Evolutionary conservation across 2,797 vertebrate species (phyloP).

Genomic region (Gobio occitaniae): DNA sequence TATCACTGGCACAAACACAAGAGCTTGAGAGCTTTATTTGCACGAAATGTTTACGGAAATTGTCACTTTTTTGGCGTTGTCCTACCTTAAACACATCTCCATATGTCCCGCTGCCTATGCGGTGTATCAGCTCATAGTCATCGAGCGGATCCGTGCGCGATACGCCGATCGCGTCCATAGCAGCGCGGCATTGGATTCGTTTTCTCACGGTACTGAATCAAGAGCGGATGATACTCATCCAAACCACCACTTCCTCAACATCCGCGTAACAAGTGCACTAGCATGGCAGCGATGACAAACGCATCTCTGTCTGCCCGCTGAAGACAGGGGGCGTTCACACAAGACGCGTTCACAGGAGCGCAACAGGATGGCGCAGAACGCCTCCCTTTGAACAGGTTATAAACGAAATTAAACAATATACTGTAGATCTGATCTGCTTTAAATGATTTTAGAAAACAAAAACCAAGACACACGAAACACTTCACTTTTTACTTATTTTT

Average conservation of each 20-base stretch:
- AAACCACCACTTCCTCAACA: conserved; percentile 58
- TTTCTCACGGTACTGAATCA: conserved; percentile 26
- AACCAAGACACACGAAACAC: background rate
- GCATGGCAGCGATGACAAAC: conserved; percentile 9
- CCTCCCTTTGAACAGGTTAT: too few species aligned
- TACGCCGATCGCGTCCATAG: conserved; percentile 71
- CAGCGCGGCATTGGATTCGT: conserved; percentile 5
- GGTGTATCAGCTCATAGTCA: conserved; percentile 79
- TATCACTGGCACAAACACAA: background rate
- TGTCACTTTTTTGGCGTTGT: background rate
- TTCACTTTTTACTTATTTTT: too few species aligned
- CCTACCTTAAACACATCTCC: conserved; percentile 83
- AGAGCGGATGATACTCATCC: conserved; percentile 19
- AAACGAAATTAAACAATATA: background rate
- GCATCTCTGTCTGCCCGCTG: background rate
- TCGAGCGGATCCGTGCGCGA: conserved; percentile 77
- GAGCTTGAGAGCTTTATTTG: background rate
- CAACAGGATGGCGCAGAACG: background rate
- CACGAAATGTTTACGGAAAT: background rate
- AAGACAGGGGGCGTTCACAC: conserved; percentile 18
- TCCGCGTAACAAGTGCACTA: conserved; percentile 44
- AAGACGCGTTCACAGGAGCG: background rate
- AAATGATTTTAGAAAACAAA: background rate
- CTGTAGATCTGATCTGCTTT: background rate
- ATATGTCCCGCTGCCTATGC: conserved; percentile 81